These are phyloP conservation scores for Anniella stebbinsi DNA, from an alignment of 2,797 vertebrate genomes.

Conservation along the genomic window DNA sequence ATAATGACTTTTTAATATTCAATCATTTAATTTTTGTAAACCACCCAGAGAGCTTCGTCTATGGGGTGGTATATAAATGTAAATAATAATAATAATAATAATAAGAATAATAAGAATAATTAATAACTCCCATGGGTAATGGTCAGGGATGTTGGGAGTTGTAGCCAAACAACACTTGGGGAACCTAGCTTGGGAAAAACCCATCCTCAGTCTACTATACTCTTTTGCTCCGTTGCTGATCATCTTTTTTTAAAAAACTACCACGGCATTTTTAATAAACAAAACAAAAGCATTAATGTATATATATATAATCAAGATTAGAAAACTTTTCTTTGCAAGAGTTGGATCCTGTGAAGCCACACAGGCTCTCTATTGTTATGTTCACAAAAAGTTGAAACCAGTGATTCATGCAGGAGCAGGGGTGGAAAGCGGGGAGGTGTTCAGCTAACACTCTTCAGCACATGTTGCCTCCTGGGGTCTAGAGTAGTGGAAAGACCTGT, in stretches of 20 bases:
- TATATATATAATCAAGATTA: neutral
- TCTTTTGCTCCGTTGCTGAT: too few relatives aligned
- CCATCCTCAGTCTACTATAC: neutral
- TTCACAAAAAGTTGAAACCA: conserved; percentile 46
- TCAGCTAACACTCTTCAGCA: conserved; percentile 12
- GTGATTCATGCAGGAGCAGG: conserved; percentile 33
- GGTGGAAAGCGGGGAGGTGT: neutral
- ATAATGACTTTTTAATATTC: too few relatives aligned
- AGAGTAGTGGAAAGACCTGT: conserved; percentile 28
- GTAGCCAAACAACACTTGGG: too few relatives aligned
- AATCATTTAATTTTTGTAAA: too few relatives aligned
- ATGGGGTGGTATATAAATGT: too few relatives aligned
- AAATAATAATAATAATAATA: too few relatives aligned
- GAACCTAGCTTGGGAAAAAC: neutral
- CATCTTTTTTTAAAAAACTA: neutral
- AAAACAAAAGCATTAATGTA: neutral
- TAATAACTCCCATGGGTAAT: neutral
- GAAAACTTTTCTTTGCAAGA: conserved; percentile 29
- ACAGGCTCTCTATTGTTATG: conserved; percentile 29
- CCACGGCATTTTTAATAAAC: too few relatives aligned
- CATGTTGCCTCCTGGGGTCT: conserved; percentile 13
- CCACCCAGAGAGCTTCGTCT: too few relatives aligned
- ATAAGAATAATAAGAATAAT: too few relatives aligned
- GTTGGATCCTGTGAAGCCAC: conserved; percentile 9
- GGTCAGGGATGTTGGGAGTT: neutral